Conservation (phyloP, 2,113 vertebrate genomes). For the Hippopotamus amphibius region DNA sequence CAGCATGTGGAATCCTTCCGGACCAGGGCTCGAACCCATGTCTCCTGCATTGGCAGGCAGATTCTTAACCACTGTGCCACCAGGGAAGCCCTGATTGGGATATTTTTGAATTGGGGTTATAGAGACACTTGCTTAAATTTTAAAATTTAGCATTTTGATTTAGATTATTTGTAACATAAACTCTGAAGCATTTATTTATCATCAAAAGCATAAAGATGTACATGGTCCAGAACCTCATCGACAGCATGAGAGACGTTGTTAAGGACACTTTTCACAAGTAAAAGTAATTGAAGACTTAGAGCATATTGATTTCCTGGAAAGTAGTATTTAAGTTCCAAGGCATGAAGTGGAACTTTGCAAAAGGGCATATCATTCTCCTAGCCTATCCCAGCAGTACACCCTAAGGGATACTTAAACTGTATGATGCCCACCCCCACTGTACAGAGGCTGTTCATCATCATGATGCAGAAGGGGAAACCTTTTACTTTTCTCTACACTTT, state of each 20-base stretch:
- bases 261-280: conserved; percentile 46
- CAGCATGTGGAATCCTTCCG: too few relatives aligned
- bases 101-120: conserved; percentile 41
- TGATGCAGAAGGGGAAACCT: neutral
- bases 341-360: neutral
- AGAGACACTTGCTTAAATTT: conserved; percentile 33
- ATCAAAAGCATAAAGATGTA: neutral
- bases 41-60: too few relatives aligned
- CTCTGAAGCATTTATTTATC: conserved; percentile 20
- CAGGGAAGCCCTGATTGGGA: neutral
- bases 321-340: conserved; percentile 10
- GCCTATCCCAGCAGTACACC: neutral
- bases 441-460: neutral
- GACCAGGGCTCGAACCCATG: too few relatives aligned
- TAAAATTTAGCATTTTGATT: conserved; percentile 46
- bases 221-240: conserved; percentile 19
- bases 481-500: neutral
- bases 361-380: neutral
- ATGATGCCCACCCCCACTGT: neutral
- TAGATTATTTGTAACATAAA: conserved; percentile 50
- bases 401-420: conserved; percentile 12
- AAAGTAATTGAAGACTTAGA: conserved; percentile 23
- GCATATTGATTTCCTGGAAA: neutral
- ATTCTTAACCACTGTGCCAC: too few relatives aligned
- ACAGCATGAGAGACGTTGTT: neutral